These are phyloP conservation scores for Odontomachus brunneus DNA, from an alignment of 1,140 invertebrate species.

Conservation along the genomic window DNA sequence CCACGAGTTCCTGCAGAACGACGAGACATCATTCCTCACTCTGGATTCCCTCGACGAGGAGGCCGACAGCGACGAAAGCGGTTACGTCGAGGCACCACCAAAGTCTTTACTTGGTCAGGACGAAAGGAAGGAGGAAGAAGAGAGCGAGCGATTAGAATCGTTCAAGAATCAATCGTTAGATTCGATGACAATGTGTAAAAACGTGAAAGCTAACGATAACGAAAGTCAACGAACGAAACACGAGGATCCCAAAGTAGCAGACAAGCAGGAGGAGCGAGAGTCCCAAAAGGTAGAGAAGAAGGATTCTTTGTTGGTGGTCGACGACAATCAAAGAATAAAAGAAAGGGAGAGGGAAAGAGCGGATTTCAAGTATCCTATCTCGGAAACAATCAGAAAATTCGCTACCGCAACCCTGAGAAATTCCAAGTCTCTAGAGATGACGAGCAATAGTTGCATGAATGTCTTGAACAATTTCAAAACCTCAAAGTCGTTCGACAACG, in stretches of 20 bases:
- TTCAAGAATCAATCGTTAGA: background rate
- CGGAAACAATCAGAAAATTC: slow-evolving; percentile 83
- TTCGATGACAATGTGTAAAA: background rate
- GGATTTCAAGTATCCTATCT: slow-evolving; percentile 83
- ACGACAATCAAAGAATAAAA: slow-evolving; percentile 74
- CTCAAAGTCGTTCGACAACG: slow-evolving; percentile 77
- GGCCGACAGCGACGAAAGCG: slow-evolving; percentile 86
- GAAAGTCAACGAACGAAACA: slow-evolving; percentile 21
- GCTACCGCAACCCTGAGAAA: slow-evolving; percentile 82
- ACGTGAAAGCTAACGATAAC: background rate
- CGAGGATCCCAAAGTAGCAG: slow-evolving; percentile 51
- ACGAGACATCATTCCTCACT: slow-evolving; percentile 74
- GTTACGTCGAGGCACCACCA: slow-evolving; percentile 85
- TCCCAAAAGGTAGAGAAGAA: slow-evolving; percentile 60
- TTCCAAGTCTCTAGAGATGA: slow-evolving; percentile 81
- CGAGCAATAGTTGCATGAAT: slow-evolving; percentile 78
- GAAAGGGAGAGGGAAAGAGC: slow-evolving; percentile 77
- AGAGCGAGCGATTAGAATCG: slow-evolving; percentile 19
- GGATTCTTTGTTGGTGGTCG: slow-evolving; percentile 45
- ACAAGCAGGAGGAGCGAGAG: slow-evolving; percentile 52
- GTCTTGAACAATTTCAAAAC: slow-evolving; percentile 78
- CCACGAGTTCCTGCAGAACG: slow-evolving; percentile 68
- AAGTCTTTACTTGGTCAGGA: slow-evolving; percentile 78
- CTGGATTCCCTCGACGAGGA: slow-evolving; percentile 81
- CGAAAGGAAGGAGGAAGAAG: slow-evolving; percentile 71